Base-by-base conservation (phyloP, 2,888 invertebrate species). In the Scaptodrosophila latifasciaeformis region DNA sequence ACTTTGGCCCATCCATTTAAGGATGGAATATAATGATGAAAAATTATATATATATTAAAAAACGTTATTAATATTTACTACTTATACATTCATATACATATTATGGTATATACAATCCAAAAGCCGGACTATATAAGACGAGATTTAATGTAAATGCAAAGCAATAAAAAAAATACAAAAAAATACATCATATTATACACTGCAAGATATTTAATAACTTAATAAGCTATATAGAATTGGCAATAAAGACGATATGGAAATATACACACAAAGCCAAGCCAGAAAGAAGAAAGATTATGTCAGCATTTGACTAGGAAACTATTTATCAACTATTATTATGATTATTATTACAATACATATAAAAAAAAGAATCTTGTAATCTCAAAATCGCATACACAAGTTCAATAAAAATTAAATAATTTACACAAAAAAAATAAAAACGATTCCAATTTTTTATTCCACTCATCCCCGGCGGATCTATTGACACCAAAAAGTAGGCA, bases 321-420 rank as follows among this genome's bases (percentile, higher is more conserved):
- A 74, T 74, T 74, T 77, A 74, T 70, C 59, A 53, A 62, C 54
- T 54, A 47, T 30, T 29, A 44, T 17, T 21, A 42, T 42, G 35
- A 35, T 35, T 42, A 42, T 24, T 7, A 24, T 1, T 35, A 35
- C 35, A n/a, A 35, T 35, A 39, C 39, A 39, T 12, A 30, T 29
- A 15, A 15, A 2, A 12, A 15, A 27, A 7, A 17, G n/a, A 37
- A 21, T n/a, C 17, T 17, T 27, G 35, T 34, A 62, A 67, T 64
- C 69, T 53, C 70, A 56, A 34, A 5, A 42, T 24, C 52, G 48
- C 56, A 54, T 35, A 59, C 58, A 52, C 67, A 57, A 63, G 55
- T 72, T 77, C 71, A 77, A 74, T 78, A 74, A 78, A 42, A 78
- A 61, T 54, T 54, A 64, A 74, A 75, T 74, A 68, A 75, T 78